Evolutionary conservation across 1,140 invertebrate genomes (phyloP), one percentile per base, ranked within the genome.

Genomic region (Anagrus nilaparvatae): DNA sequence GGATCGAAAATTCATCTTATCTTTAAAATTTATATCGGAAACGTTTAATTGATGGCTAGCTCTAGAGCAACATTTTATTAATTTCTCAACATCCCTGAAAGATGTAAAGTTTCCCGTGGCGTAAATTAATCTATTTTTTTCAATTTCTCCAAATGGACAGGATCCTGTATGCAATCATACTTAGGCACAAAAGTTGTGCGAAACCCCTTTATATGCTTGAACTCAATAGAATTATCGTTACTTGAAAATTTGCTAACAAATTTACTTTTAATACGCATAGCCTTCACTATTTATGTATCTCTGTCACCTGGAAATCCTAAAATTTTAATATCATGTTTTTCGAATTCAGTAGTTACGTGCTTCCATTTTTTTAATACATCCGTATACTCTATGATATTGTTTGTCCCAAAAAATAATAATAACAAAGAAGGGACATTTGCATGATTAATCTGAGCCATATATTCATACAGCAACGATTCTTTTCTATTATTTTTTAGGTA

Each of bases 281-380:
- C 48, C 31, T 50, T 47, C 16, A 52, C 40, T n/a, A 52, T 19
- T 14, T 44, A 10, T 28, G 47, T 16, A n/a, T n/a, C n/a, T n/a
- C n/a, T n/a, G 39, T 52, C 50, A 6, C 24, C 42, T n/a, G n/a
- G n/a, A 27, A 36, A 21, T 16, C 50, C 48, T 6, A 47, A 36
- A 17, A 52, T 41, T 43, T 30, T 24, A 18, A 52, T 52, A n/a
- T 31, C 35, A 25, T 50, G 27, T 27, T 29, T 32, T 44, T 40
- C 21, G 17, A 44, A 31, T 16, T 33, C 16, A n/a, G 6, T 16
- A 14, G 6, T 24, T 9, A 46, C 44, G 20, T 28, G 50, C 7
- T 29, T 25, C 38, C 43, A 50, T 13, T 40, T 21, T 43, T 43
- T 45, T 0, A 21, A 9, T 14, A 50, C 43, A 25, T 48, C 30